Base-by-base conservation (phyloP, 2,888 invertebrate species). In the Ormyrus rosae region DNA sequence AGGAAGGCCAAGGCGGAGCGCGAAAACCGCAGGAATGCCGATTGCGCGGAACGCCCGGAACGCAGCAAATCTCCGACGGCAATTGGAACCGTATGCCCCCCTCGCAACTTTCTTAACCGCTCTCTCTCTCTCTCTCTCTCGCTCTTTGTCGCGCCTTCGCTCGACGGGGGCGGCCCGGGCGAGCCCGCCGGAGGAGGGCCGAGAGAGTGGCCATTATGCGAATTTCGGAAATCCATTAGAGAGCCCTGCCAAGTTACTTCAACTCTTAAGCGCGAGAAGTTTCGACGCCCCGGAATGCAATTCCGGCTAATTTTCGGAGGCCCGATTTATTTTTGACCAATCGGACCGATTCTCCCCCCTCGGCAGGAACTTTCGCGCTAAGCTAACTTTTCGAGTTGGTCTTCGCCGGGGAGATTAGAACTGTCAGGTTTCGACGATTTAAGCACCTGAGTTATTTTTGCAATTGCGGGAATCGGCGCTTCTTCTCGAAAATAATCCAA, bases 21-120 rank as follows among this genome's bases (percentile, higher is more conserved):
- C 34, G 74, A 81, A 82, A 76, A 74, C 82, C 82, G 60, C 71
- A 50, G 60, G 73, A 71, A 79, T 80, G 13, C 46, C 63, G 72
- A 77, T 76, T 45, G 51, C 70, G 0, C 34, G 70, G 74, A 80
- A 75, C 67, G 13, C 55, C 9, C 34, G 56, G 76, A 72, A 76
- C 63, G 60, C 69, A 64, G 51, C 19, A 58, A 80, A 80, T 76
- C 76, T 64, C 70, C n/a, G 68, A 77, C 48, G 8, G 55, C 80
- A 19, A 71, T 70, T 58, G 75, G 53, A 5, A 58, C 58, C 48
- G 55, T 13, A 83, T 81, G 82, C 82, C 69, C 56, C 8, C 7
- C 83, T 65, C 73, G 70, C 67, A 77, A 80, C 81, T 83, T 83
- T 71, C 79, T 78, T 73, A 75, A 63, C 48, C 63, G 51, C 71